These are phyloP conservation scores for Drosophila melanica DNA, from an alignment of 1,140 invertebrate genomes.

Conservation along the genomic window DNA sequence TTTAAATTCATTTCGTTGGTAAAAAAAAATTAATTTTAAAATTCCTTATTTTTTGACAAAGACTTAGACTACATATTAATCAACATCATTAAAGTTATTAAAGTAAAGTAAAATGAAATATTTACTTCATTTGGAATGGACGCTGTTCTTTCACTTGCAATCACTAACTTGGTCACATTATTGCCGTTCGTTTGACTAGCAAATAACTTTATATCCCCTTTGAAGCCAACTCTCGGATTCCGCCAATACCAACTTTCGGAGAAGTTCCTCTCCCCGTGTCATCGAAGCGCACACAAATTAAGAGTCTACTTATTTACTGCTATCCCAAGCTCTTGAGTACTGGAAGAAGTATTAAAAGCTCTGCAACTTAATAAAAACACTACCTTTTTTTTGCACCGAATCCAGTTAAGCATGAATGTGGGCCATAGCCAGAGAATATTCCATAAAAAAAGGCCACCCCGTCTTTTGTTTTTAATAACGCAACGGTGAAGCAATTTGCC, in stretches of 20 bases:
- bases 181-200: constrained; percentile 1
- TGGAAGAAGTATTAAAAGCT: neutral
- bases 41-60: too few relatives aligned
- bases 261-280: constrained; percentile 21
- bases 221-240: constrained; percentile 18
- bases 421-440: constrained; percentile 30
- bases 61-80: too few relatives aligned
- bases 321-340: constrained; percentile 16
- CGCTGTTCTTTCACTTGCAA: neutral
- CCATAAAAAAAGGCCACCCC: neutral
- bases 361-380: constrained; percentile 1
- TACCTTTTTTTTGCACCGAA: constrained; percentile 38
- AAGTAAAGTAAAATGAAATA: too few relatives aligned
- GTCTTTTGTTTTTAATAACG: constrained; percentile 33
- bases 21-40: too few relatives aligned
- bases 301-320: constrained; percentile 74
- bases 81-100: too few relatives aligned
- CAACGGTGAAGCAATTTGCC: constrained; percentile 67
- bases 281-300: constrained; percentile 62
- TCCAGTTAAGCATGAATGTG: constrained; percentile 64
- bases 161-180: constrained; percentile 17
- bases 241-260: constrained; percentile 30
- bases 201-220: constrained; percentile 20
- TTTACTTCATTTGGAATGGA: too few relatives aligned
- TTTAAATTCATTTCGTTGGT: too few relatives aligned